phyloP scores from a whole-genome alignment of 1,140 invertebrate genomes.

The Gonioctena quinquepunctata region DNA sequence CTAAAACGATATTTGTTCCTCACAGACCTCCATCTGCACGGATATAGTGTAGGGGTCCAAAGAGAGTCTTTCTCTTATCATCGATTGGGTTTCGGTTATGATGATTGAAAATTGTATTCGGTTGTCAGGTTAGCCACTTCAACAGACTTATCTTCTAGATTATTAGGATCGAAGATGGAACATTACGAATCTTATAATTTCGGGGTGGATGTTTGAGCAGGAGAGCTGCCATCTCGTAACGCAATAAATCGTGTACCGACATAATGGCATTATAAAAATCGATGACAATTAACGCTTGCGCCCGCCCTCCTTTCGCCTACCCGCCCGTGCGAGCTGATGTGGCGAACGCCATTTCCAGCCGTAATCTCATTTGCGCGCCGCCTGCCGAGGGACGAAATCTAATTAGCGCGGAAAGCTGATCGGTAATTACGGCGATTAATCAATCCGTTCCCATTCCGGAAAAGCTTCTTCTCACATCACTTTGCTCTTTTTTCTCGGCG shows the following conservation, averaged over 20 bases:
- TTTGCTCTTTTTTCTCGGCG: neutral
- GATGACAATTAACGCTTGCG: constrained; percentile 55
- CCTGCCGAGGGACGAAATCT: constrained; percentile 53
- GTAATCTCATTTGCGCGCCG: constrained; percentile 53
- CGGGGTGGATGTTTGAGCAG: too few relatives aligned
- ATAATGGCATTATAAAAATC: constrained; percentile 55
- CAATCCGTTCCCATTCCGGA: constrained; percentile 52
- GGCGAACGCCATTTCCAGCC: constrained; percentile 52
- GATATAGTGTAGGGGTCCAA: too few relatives aligned
- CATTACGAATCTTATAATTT: too few relatives aligned
- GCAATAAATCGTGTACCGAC: constrained; percentile 53
- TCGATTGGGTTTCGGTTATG: too few relatives aligned
- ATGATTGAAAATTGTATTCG: too few relatives aligned
- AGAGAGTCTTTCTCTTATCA: too few relatives aligned
- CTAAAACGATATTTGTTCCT: too few relatives aligned
- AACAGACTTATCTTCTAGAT: too few relatives aligned
- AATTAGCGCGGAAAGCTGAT: constrained; percentile 56
- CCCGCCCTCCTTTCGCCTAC: constrained; percentile 31
- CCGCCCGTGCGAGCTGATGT: constrained; percentile 31
- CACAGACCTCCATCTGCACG: too few relatives aligned
- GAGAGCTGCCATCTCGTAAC: constrained; percentile 25
- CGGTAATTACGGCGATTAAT: constrained; percentile 56
- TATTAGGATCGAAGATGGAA: too few relatives aligned
- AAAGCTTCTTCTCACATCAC: constrained; percentile 38
- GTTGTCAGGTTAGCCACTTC: too few relatives aligned